phyloP scores from a whole-genome alignment of 2,113 vertebrate genomes.

The Elaphurus davidianus region DNA sequence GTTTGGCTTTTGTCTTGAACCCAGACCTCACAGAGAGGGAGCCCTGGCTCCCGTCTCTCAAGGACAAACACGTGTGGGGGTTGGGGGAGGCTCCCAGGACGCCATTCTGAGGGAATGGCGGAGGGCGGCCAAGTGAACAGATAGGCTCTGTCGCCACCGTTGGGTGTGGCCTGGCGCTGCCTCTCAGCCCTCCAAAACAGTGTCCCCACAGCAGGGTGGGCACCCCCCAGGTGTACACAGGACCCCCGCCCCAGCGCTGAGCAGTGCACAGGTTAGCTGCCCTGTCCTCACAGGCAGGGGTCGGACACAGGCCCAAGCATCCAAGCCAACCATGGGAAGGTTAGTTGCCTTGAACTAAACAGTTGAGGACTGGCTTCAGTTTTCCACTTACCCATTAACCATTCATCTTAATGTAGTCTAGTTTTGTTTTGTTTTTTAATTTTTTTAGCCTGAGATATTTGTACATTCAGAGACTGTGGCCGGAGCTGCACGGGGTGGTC shows the following conservation, averaged over 20 bases:
- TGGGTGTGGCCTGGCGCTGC: not conserved
- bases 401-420: not conserved
- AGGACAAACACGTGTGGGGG: not conserved
- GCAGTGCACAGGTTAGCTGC: not conserved
- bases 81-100: not conserved
- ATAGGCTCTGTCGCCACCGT: rapidly evolving
- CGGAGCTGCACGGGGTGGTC: rapidly evolving
- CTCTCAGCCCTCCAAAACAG: not conserved
- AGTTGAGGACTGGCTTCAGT: not conserved
- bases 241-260: not conserved
- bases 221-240: not conserved
- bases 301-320: not conserved
- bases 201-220: not conserved
- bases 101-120: not conserved
- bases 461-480: not conserved
- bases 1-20: not conserved
- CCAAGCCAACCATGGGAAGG: rapidly evolving
- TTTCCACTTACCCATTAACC: not conserved
- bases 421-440: not conserved
- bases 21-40: rapidly evolving
- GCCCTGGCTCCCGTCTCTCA: rapidly evolving
- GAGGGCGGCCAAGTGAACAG: not conserved
- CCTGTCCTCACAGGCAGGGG: not conserved
- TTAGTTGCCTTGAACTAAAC: not conserved
- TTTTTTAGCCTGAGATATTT: not conserved